Conservation (phyloP, 2,888 invertebrate genomes). For the Drosophila tanythrix region DNA sequence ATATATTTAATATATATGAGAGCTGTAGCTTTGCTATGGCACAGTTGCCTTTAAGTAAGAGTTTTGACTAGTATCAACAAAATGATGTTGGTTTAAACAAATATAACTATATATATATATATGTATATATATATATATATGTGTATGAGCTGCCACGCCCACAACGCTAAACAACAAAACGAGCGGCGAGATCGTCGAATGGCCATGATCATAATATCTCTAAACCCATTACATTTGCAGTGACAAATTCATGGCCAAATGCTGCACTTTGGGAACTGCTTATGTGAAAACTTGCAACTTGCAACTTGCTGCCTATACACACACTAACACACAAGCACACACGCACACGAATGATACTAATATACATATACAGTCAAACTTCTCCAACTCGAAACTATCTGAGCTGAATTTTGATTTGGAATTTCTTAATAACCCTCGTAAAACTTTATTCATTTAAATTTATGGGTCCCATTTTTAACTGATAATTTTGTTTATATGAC, state of each 20-base stretch:
- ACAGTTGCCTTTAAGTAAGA: constrained; percentile 74
- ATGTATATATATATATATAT: neutral
- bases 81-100: constrained; percentile 33
- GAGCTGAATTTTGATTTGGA: neutral
- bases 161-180: constrained; percentile 62
- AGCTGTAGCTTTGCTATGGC: constrained; percentile 72
- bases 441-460: neutral
- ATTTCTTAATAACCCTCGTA: neutral
- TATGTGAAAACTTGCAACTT: constrained; percentile 28
- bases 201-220: constrained; percentile 44
- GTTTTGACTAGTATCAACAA: constrained; percentile 73
- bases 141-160: constrained; percentile 52
- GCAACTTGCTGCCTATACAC: constrained; percentile 13
- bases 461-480: neutral
- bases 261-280: constrained; percentile 76
- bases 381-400: neutral
- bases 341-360: neutral
- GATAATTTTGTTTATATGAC: neutral
- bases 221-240: constrained; percentile 12
- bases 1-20: constrained; percentile 35
- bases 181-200: constrained; percentile 73
- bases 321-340: constrained; percentile 13
- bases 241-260: constrained; percentile 49
- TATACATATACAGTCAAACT: constrained; percentile 2
- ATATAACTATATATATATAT: neutral